Evolutionary conservation across 1,140 invertebrate genomes (phyloP).

Genomic region (Ylistrum balloti): DNA sequence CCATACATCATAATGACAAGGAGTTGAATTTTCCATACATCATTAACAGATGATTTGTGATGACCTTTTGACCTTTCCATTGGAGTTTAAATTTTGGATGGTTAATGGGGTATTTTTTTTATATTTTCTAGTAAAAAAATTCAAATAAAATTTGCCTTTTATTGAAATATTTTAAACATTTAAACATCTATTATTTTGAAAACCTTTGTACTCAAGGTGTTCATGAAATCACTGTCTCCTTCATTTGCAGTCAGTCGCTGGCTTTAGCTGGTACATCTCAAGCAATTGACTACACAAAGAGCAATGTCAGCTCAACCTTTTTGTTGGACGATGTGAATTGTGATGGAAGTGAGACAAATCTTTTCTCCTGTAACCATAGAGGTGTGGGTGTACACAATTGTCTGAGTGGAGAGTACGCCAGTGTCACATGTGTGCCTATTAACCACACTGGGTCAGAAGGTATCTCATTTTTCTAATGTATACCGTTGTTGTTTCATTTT

Average conservation of each 20-base stretch:
- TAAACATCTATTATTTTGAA: no score
- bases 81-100: no score
- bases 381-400: constrained; percentile 88
- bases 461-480: constrained; percentile 12
- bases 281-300: constrained; percentile 54
- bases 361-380: constrained; percentile 86
- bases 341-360: constrained; percentile 86
- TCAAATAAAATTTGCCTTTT: no score
- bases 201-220: no score
- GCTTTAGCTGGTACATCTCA: constrained; percentile 68
- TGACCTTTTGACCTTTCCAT: no score
- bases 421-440: constrained; percentile 85
- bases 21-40: no score
- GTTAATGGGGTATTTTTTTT: no score
- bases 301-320: constrained; percentile 75
- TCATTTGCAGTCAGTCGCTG: background rate
- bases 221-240: background rate
- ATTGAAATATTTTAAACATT: no score
- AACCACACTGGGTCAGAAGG: constrained; percentile 46
- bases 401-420: constrained; percentile 88
- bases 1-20: no score
- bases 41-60: no score
- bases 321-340: constrained; percentile 88
- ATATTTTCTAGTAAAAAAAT: no score
- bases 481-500: background rate